Conservation (phyloP, 1,140 invertebrate species). For the Gonioctena quinquepunctata region DNA sequence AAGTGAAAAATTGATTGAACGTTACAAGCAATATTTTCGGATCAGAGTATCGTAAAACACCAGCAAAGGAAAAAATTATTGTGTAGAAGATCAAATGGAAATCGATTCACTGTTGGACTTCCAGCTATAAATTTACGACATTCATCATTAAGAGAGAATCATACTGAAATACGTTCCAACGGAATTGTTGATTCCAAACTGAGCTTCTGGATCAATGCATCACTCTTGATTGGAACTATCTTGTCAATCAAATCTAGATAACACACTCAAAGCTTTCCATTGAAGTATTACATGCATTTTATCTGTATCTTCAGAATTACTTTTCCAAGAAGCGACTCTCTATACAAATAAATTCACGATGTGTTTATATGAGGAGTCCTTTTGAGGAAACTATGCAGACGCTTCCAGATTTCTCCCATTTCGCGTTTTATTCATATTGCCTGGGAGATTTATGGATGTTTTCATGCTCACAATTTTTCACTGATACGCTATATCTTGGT, state of each 20-base stretch:
- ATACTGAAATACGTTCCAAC: too few species aligned
- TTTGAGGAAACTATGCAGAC: neutral
- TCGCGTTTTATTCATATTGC: neutral
- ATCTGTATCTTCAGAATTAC: slow-evolving; percentile 9
- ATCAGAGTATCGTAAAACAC: too few species aligned
- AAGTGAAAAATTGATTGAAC: too few species aligned
- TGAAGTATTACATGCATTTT: neutral
- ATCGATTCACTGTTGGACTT: too few species aligned
- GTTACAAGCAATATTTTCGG: too few species aligned
- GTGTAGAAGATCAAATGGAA: too few species aligned
- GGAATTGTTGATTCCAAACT: too few species aligned
- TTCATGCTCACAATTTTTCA: neutral
- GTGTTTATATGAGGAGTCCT: slow-evolving; percentile 6
- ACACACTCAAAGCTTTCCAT: slow-evolving; percentile 1
- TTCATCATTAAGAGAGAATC: too few species aligned
- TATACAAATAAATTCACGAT: neutral
- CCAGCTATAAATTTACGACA: too few species aligned
- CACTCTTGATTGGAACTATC: neutral
- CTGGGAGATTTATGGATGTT: neutral
- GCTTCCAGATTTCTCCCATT: neutral
- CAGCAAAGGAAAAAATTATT: too few species aligned
- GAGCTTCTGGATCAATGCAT: too few species aligned
- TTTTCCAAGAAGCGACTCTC: neutral
- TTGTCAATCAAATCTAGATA: slow-evolving; percentile 9
- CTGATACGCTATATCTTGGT: neutral